Evolutionary conservation across 1,140 invertebrate genomes (phyloP).

Genomic region (Caenorhabditis remanei): DNA sequence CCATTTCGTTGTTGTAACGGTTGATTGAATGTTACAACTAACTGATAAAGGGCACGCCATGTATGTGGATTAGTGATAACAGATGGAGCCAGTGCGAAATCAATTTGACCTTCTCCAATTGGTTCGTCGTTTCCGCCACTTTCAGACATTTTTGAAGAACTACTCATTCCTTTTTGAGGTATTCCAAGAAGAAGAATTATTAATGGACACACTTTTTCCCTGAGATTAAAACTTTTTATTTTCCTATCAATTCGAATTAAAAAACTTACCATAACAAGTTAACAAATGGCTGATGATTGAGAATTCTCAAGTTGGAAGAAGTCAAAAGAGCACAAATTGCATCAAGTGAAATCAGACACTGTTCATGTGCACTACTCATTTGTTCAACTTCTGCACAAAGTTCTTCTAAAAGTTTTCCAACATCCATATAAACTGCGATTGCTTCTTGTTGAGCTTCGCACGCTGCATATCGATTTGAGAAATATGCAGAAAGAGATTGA

Average conservation of each 20-base stretch:
- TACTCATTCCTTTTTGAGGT: conserved; percentile 57
- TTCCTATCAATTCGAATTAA: background rate
- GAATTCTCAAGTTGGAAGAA: conserved; percentile 46
- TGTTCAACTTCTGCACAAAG: conserved; percentile 56
- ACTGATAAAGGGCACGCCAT: conserved; percentile 60
- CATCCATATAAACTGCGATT: conserved; percentile 62
- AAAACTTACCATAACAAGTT: conserved; percentile 61
- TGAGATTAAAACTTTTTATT: background rate
- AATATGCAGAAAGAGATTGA: conserved; percentile 60
- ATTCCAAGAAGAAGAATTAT: conserved; percentile 62
- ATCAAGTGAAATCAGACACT: conserved; percentile 55
- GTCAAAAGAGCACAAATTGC: conserved; percentile 57
- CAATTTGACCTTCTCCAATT: conserved; percentile 62
- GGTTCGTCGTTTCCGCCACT: conserved; percentile 57
- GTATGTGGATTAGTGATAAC: conserved; percentile 62
- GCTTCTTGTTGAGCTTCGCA: conserved; percentile 59
- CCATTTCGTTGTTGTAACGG: background rate
- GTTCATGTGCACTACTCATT: conserved; percentile 59
- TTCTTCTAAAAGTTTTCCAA: conserved; percentile 55
- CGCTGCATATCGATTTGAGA: conserved; percentile 52
- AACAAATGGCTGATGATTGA: conserved; percentile 57
- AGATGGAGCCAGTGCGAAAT: conserved; percentile 58
- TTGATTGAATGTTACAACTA: background rate
- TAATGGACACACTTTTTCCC: conserved; percentile 64
- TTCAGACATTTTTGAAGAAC: background rate